A percentile compares a stretch with the other conserved stretches of the same genome.
Conservation (phyloP, 2,797 vertebrate genomes). For the Apogon talboti region DNA sequence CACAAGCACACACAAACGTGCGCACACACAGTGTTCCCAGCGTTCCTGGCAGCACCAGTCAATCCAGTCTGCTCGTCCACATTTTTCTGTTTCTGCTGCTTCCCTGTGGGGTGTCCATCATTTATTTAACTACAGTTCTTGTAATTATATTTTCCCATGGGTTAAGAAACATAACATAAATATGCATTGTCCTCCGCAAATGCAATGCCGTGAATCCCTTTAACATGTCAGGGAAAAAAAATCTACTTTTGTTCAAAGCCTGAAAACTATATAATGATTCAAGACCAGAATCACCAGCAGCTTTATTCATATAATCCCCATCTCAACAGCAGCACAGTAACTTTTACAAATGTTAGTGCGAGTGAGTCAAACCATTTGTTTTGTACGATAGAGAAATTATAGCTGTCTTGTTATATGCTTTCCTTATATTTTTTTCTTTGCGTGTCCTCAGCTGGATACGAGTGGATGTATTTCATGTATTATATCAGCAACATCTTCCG, state of each 20-base stretch:
- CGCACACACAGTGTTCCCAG: slow-evolving; percentile 49
- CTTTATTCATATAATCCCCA: slow-evolving; percentile 16
- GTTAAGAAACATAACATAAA: slow-evolving; percentile 5
- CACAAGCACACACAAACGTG: slow-evolving; percentile 7
- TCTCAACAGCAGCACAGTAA: background rate
- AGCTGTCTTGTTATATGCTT: background rate
- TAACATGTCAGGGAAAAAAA: slow-evolving; percentile 12
- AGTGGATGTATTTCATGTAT: slow-evolving; percentile 25
- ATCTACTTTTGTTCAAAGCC: slow-evolving; percentile 14
- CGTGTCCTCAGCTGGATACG: background rate
- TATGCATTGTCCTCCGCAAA: background rate
- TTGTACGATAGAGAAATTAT: background rate
- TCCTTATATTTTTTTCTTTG: no score
- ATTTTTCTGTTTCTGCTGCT: slow-evolving; percentile 43
- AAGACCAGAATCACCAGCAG: slow-evolving; percentile 3
- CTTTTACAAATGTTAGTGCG: slow-evolving; percentile 17
- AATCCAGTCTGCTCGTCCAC: slow-evolving; percentile 45
- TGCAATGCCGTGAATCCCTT: background rate
- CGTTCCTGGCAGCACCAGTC: slow-evolving; percentile 75
- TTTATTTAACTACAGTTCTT: slow-evolving; percentile 24
- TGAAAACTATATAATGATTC: slow-evolving; percentile 13
- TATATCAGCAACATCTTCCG: slow-evolving; percentile 21
- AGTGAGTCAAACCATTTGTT: slow-evolving; percentile 5
- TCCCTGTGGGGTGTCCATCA: slow-evolving; percentile 21
- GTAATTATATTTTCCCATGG: slow-evolving; percentile 28